Conservation (phyloP, 2,113 vertebrate genomes). For the Trematocara stigmaticum region DNA sequence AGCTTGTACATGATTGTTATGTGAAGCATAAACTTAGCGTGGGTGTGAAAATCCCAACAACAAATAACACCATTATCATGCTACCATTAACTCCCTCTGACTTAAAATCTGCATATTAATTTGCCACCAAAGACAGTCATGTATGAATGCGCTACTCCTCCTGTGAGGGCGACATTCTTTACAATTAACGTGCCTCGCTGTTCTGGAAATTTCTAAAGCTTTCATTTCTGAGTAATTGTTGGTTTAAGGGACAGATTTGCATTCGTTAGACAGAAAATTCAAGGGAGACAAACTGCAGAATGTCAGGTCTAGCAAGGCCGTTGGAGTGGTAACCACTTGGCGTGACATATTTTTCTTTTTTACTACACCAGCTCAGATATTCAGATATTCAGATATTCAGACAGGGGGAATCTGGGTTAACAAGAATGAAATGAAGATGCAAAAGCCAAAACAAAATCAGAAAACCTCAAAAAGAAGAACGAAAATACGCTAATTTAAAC, state of each 20-base stretch:
- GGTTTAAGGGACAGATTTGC: background rate
- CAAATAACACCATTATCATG: background rate
- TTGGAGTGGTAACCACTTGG: background rate
- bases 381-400: background rate
- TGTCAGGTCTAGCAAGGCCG: background rate
- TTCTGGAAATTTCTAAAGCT: background rate
- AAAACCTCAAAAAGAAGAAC: background rate
- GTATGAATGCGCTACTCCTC: background rate
- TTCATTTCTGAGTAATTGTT: background rate
- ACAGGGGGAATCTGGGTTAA: background rate
- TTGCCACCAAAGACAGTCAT: rapidly evolving
- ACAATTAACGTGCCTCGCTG: background rate
- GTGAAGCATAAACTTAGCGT: background rate
- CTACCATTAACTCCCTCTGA: background rate
- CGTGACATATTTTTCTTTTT: background rate
- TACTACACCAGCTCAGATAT: background rate
- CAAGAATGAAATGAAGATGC: background rate
- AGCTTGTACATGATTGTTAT: background rate
- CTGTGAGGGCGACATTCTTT: background rate
- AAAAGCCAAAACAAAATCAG: background rate
- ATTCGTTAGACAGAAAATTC: background rate
- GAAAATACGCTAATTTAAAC: background rate
- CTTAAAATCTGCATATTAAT: background rate
- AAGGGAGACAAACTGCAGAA: background rate
- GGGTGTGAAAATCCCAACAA: background rate